These are phyloP conservation scores for Dasysyrphus tricinctus DNA, from an alignment of 2,888 invertebrate species.

Conservation along the genomic window DNA sequence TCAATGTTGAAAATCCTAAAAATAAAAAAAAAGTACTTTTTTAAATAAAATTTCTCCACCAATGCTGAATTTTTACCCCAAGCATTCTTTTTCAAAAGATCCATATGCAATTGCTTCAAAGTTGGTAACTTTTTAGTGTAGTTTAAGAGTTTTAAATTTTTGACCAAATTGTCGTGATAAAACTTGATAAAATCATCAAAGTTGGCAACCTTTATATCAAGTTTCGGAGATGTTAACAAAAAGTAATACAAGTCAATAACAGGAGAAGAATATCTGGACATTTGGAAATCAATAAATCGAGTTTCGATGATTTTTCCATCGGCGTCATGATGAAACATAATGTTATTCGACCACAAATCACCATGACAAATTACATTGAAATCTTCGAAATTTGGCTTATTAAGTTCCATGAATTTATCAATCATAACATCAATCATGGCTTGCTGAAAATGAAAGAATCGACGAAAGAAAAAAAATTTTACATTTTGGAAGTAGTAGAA, in stretches of 20 bases:
- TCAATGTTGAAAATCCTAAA: slow-evolving; percentile 76
- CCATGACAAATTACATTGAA: slow-evolving; percentile 80
- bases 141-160: slow-evolving; percentile 78
- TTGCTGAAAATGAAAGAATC: not conserved
- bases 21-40: too few species aligned
- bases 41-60: too few species aligned
- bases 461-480: too few species aligned
- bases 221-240: slow-evolving; percentile 79
- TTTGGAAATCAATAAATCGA: slow-evolving; percentile 79
- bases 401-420: slow-evolving; percentile 40
- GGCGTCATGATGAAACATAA: slow-evolving; percentile 78
- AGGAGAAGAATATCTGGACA: slow-evolving; percentile 78
- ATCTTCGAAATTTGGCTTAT: slow-evolving; percentile 72
- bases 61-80: slow-evolving; percentile 78
- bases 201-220: slow-evolving; percentile 79
- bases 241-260: slow-evolving; percentile 80
- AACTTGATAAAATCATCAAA: slow-evolving; percentile 80
- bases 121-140: slow-evolving; percentile 79
- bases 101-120: slow-evolving; percentile 78
- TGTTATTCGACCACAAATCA: slow-evolving; percentile 79
- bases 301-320: slow-evolving; percentile 77
- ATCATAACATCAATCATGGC: not conserved
- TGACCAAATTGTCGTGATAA: slow-evolving; percentile 79
- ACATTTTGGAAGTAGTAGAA: too few species aligned
- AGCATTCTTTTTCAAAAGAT: slow-evolving; percentile 77